Base-by-base conservation (phyloP, 2,113 vertebrate species). In the Ploceus nigricollis region DNA sequence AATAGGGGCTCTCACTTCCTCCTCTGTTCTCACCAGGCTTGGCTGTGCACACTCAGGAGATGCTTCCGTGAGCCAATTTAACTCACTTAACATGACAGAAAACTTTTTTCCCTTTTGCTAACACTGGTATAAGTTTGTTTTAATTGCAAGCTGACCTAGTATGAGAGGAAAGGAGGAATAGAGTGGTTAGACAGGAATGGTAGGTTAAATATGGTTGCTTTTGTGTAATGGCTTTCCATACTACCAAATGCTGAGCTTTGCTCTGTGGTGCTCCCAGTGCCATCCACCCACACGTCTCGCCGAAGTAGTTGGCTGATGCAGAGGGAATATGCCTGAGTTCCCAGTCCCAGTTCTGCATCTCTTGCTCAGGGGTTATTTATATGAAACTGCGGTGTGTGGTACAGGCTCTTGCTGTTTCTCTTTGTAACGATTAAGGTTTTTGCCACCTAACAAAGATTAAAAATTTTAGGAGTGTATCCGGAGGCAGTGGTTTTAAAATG, bases 241-340 rank as follows among this genome's bases (percentile, higher is more conserved):
- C 15, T 78, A 69, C 60, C 42, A 45, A 2, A 47, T 8, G 13
- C 70, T 60, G 57, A 68, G 31, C 40, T 92, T n/a, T 56, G 20
- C 20, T 51, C 35, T 1, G 0, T 42, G 68, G 31, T 37, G 56
- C 16, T 73, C 50, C 25, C 50, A 15, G 2, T 2, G 3, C 42
- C 58, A 39, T 48, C 47, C 21, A 30, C 17, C 23, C 21, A 6
- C 6, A 6, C 0, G 1, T 48, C 24, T 90, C 2, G 0, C 60
- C 47, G 33, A 6, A 79, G 63, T 25, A 4, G 7, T 1, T 58
- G 58, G 31, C 45, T 65, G 63, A 18, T 45, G 47, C 15, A 37
- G 39, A 75, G 73, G 31, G 37, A 70, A 19, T 13, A 11, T 35
- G 61, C 35, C 19, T 2, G 0, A 45, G 31, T 48, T 68, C 16